Evolutionary conservation across 2,113 vertebrate species (phyloP).

Genomic region (Microcebus murinus): DNA sequence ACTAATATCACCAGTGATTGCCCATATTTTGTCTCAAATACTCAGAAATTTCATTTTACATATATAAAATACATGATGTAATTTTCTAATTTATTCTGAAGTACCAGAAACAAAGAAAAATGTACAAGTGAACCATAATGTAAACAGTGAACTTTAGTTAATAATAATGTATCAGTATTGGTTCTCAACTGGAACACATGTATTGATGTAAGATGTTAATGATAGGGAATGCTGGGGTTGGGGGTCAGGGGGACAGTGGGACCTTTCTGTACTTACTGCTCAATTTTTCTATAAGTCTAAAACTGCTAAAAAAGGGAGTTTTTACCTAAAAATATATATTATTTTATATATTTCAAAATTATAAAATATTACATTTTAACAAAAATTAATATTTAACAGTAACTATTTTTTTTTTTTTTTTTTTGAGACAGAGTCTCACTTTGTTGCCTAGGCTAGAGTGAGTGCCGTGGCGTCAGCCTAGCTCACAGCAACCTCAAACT

Average conservation of each 20-base stretch:
- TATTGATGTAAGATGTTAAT: background rate
- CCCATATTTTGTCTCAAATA: background rate
- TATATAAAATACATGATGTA: background rate
- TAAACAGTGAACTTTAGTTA: background rate
- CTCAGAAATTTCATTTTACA: background rate
- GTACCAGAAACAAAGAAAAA: background rate
- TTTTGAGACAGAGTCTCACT: too few species aligned
- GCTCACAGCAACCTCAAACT: too few species aligned
- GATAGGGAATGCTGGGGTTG: background rate
- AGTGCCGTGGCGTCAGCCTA: too few species aligned
- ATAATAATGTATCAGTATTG: background rate
- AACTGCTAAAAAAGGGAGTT: background rate
- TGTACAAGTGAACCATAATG: background rate
- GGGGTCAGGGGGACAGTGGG: too few species aligned
- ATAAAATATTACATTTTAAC: background rate
- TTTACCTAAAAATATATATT: background rate
- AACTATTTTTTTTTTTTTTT: too few species aligned
- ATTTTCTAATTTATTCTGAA: background rate
- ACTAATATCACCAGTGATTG: background rate
- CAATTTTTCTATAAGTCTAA: background rate
- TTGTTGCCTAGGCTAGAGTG: too few species aligned
- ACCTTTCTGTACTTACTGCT: background rate
- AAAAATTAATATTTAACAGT: background rate
- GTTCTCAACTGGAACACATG: background rate
- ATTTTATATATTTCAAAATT: background rate